Base-by-base conservation (phyloP, 2,888 invertebrate genomes). In the Bellardia bayeri region DNA sequence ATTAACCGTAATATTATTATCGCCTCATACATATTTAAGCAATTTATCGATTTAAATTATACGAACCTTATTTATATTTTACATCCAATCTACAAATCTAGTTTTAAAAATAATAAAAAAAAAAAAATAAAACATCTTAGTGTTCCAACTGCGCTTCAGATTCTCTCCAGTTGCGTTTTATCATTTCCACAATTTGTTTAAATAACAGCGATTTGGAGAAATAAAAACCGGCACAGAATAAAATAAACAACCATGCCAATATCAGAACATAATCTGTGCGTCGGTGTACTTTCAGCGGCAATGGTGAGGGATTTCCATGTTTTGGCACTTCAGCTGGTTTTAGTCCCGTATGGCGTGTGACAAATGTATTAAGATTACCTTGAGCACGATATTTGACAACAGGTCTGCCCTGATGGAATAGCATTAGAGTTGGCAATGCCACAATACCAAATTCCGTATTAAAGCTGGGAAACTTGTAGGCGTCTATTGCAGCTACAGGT, bases 381-480 rank as follows among this genome's bases (percentile, higher is more conserved):
- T 98, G 95, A 6, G 96, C 97, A 88, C 97, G 97, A 94, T 97
- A 98, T 94, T 97, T 97, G 0, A 97, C 97, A 40, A 97, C 95
- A 0, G 98, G 96, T 89, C 97, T 95, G 0, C 98, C 98, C 93
- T 98, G 98, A 91, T 98, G 98, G 91, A 98, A 97, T 88, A 99
- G 94, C 94, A 98, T 95, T 49, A 98, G 92, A 3, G 98, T 97
- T 8, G 98, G 98, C 56, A 98, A 96, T 23, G 98, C 98, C 9
- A 98, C 96, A 84, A 98, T 97, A 11, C 98, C 98, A 93, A 97
- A 98, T 90, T 98, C 97, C 0, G 98, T 97, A 94, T 98, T 98
- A 72, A 98, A 97, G 86, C 97, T 96, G 91, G 96, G 96, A 91
- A 97, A 96, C 91, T 96, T 96, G 90, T 97, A 95, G 2, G 98